Evolutionary conservation across 1,140 invertebrate species (phyloP).

Genomic region (Diorhabda sublineata): DNA sequence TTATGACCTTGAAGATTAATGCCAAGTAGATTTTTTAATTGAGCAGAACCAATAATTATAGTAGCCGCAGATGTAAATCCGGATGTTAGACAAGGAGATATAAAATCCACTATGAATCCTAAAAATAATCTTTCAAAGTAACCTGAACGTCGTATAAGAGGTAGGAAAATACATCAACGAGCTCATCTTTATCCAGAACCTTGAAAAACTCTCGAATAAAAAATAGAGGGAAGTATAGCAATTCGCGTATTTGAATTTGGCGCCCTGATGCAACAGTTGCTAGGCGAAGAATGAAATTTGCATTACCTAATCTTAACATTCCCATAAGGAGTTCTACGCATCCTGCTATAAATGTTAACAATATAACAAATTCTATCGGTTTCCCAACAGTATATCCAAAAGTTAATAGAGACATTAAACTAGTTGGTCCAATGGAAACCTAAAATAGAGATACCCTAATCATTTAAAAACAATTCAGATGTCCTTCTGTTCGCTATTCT

Average conservation of each 20-base stretch:
- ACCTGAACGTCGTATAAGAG: too few relatives aligned
- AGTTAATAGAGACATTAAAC: constrained; percentile 77
- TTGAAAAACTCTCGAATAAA: too few relatives aligned
- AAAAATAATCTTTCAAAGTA: constrained; percentile 21
- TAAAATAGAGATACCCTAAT: constrained; percentile 47
- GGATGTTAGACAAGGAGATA: constrained; percentile 85
- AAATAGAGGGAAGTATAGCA: too few relatives aligned
- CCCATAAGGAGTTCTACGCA: constrained; percentile 75
- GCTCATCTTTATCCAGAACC: too few relatives aligned
- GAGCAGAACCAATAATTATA: constrained; percentile 83
- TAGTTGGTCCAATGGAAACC: constrained; percentile 86
- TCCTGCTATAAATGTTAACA: constrained; percentile 74
- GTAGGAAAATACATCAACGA: too few relatives aligned
- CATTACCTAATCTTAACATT: constrained; percentile 62
- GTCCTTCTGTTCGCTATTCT: too few relatives aligned
- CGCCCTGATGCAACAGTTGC: too few relatives aligned
- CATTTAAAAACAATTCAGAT: too few relatives aligned
- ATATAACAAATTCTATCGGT: constrained; percentile 69
- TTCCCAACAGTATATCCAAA: constrained; percentile 68
- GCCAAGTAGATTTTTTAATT: constrained; percentile 81
- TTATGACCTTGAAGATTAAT: constrained; percentile 60
- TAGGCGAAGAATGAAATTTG: too few relatives aligned
- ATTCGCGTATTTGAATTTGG: too few relatives aligned
- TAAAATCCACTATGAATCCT: constrained; percentile 93
- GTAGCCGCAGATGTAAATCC: constrained; percentile 92